These are phyloP conservation scores for Morpho achilles DNA, from an alignment of 2,888 invertebrate species.

Conservation along the genomic window DNA sequence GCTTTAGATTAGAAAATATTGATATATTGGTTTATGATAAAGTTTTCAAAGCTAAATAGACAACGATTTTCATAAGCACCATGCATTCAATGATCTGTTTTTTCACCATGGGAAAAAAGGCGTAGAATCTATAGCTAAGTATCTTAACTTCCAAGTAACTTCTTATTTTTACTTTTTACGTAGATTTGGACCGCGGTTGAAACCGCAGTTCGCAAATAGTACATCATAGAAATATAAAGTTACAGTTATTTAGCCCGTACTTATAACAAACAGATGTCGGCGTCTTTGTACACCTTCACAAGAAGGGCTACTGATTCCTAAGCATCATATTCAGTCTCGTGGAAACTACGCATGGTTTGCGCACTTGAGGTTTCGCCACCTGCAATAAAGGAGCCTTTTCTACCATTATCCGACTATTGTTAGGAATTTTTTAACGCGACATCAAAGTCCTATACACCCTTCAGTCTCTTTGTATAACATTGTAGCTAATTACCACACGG, in stretches of 20 bases:
- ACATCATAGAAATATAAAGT: slow-evolving; percentile 6
- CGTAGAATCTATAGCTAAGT: too few relatives aligned
- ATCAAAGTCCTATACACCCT: slow-evolving; percentile 34
- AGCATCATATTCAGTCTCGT: slow-evolving; percentile 46
- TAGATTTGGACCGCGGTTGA: too few relatives aligned
- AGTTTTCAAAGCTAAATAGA: too few relatives aligned
- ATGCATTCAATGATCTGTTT: too few relatives aligned
- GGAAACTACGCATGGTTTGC: slow-evolving; percentile 57
- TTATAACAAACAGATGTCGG: slow-evolving; percentile 35
- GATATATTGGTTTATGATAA: too few relatives aligned
- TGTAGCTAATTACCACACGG: slow-evolving; percentile 45
- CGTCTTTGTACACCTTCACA: slow-evolving; percentile 51
- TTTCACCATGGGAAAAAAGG: too few relatives aligned
- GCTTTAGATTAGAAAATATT: too few relatives aligned
- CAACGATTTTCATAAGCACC: too few relatives aligned
- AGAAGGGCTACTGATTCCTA: slow-evolving; percentile 47
- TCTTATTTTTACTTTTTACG: too few relatives aligned
- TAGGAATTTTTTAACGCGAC: slow-evolving; percentile 43
- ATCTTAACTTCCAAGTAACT: too few relatives aligned
- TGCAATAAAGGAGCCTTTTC: slow-evolving; percentile 57
- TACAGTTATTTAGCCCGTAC: slow-evolving; percentile 21
- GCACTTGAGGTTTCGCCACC: slow-evolving; percentile 73
- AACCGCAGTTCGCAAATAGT: too few relatives aligned
- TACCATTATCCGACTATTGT: slow-evolving; percentile 48
- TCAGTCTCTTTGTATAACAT: slow-evolving; percentile 40